Base-by-base conservation (phyloP, 2,113 vertebrate species). In the Tachycineta bicolor region DNA sequence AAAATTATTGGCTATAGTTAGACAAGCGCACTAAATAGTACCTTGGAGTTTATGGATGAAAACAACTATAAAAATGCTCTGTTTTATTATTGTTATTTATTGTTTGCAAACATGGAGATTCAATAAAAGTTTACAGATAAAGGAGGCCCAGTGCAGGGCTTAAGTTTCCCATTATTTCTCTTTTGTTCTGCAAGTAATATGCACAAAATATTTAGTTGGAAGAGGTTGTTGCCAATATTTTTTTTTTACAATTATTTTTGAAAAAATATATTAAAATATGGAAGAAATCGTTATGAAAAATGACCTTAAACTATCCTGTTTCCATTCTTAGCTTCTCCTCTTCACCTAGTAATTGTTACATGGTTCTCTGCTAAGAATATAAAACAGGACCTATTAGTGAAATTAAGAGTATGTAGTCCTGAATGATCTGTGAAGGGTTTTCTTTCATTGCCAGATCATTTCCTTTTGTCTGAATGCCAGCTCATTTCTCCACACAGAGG, bases 1-100 rank as follows among this genome's bases (percentile, higher is more conserved):
- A 88, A 94, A 94, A 86, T 88, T 93, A 83, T 64, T 96, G 33
- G 87, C 90, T 90, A 5, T 39, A 64, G 87, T 90, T 90, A 88
- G 84, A 86, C 75, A 90, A 83, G 76, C 5, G 0, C 87, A 86
- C 90, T 90, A 77, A 94, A 86, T 87, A 93, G 64, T 86, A 83
- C 83, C 79, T 91, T 44, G 64, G 69, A 87, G 85, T 94, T 96
- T 93, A 94, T 93, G 53, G 74, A 83, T 96, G 64, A 94, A 94
- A 95, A 88, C 50, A 85, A 33, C 87, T 52, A 76, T 97, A 96
- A 97, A 96, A 96, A 77, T 80, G 82, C 58, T 93, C 33, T 33
- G 29, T 29, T 95, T 96, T 96, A 94, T 93, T 96, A 41, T 95
- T 93, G 75, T 93, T 96, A 96, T 96, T 96, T 96, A 96, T 91